Conservation (phyloP, 2,113 vertebrate genomes). For the Heteronetta atricapilla region DNA sequence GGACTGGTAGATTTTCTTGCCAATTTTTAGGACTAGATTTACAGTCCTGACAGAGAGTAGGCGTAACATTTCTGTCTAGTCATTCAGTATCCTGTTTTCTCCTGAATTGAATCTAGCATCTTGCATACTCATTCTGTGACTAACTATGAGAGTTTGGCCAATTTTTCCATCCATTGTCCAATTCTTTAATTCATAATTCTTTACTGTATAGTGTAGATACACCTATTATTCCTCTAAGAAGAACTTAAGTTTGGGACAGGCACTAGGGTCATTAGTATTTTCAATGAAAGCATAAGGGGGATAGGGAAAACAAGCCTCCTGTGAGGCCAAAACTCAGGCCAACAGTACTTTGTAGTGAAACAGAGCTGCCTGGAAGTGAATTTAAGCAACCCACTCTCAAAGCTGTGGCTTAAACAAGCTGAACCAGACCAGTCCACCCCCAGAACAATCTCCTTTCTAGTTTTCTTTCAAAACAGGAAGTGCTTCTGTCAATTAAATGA, state of each 20-base stretch:
- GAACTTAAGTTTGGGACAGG: background rate
- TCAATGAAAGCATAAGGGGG: background rate
- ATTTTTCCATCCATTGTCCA: background rate
- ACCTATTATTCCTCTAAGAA: background rate
- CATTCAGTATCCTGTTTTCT: slow-evolving; percentile 53
- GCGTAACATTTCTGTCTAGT: slow-evolving; percentile 24
- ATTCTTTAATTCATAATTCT: background rate
- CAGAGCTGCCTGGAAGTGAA: background rate
- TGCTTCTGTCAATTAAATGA: slow-evolving; percentile 1
- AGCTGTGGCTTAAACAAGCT: slow-evolving; percentile 30
- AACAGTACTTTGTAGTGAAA: background rate
- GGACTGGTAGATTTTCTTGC: slow-evolving; percentile 1
- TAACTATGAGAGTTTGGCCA: background rate
- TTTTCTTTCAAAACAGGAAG: slow-evolving; percentile 40
- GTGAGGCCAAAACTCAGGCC: background rate
- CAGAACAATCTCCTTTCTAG: slow-evolving; percentile 14
- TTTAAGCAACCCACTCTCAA: slow-evolving; percentile 33
- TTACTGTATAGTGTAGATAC: background rate
- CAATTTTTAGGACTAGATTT: slow-evolving; percentile 6
- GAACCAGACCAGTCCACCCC: slow-evolving; percentile 34
- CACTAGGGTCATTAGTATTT: background rate
- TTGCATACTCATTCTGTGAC: slow-evolving; percentile 7
- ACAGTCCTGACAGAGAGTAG: slow-evolving; percentile 5
- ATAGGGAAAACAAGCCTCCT: background rate
- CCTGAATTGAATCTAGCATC: slow-evolving; percentile 8